Base-by-base conservation (phyloP, 2,113 vertebrate genomes). In the Sminthopsis crassicaudata region DNA sequence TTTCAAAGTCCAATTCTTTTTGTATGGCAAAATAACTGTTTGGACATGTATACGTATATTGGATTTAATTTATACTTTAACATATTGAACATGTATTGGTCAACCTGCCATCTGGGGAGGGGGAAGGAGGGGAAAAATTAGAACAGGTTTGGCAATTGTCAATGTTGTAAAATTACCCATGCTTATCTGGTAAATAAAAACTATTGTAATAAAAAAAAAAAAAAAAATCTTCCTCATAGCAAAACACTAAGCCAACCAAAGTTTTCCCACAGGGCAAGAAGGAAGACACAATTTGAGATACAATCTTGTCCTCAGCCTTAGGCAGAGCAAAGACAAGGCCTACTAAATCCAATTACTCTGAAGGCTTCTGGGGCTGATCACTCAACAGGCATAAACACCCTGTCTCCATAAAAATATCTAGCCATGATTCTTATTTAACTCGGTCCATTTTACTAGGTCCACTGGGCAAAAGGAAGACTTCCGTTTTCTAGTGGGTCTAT, bases 151-250 rank as follows among this genome's bases (percentile, higher is more conserved):
- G n/a, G n/a, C n/a, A n/a, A n/a, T n/a, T n/a, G n/a, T n/a, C n/a
- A n/a, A n/a, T n/a, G n/a, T n/a, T n/a, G n/a, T n/a, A n/a, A n/a
- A n/a, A n/a, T n/a, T n/a, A n/a, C n/a, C n/a, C n/a, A n/a, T n/a
- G n/a, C n/a, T n/a, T n/a, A n/a, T n/a, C n/a, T n/a, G n/a, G n/a
- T n/a, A n/a, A n/a, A n/a, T n/a, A n/a, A n/a, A n/a, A n/a, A n/a
- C n/a, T n/a, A n/a, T n/a, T n/a, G n/a, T n/a, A n/a, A n/a, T n/a
- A n/a, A n/a, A n/a, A n/a, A n/a, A n/a, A n/a, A n/a, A n/a, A n/a
- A n/a, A n/a, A 92, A 94, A 94, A 93, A 95, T 90, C 92, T 54
- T 91, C 30, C 51, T 92, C n/a, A 96, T 91, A 95, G n/a, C 92
- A 94, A 97, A 50, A 90, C 53, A 95, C 0, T 91, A 5, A 76